Percentiles rank a stretch among this genome's conserved stretches.
Evolutionary conservation across 2,888 invertebrate species (phyloP).

Genomic region (Agriopis marginaria): DNA sequence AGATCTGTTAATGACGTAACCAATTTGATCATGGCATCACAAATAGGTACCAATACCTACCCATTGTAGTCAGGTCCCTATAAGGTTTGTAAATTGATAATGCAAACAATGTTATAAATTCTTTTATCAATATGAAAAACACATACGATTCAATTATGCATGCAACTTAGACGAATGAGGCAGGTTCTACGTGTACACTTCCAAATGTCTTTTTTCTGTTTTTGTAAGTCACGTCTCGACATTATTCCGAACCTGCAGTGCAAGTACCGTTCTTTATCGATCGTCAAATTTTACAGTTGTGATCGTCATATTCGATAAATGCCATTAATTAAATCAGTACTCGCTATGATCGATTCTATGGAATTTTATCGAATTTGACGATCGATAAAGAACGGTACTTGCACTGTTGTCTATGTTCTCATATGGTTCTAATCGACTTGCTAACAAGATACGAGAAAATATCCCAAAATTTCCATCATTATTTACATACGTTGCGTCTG

Average conservation of each 20-base stretch:
- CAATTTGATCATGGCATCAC: not conserved
- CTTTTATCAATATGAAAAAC: not conserved
- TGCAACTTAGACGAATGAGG: not conserved
- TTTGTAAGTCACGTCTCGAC: not conserved
- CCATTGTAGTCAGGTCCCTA: not conserved
- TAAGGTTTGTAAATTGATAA: not conserved
- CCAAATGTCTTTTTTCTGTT: not conserved
- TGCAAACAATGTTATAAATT: not conserved
- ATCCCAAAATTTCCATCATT: constrained; percentile 12
- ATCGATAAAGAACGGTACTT: no score
- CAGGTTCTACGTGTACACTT: not conserved
- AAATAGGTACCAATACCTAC: not conserved
- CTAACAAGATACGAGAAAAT: not conserved
- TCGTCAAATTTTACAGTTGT: no score
- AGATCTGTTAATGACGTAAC: not conserved
- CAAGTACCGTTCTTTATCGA: no score
- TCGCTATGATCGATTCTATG: no score
- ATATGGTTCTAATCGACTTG: constrained; percentile 8
- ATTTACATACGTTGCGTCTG: constrained; percentile 7
- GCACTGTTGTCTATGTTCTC: no score
- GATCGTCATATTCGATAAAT: no score
- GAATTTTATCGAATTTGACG: no score
- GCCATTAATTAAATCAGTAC: no score
- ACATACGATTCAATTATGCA: not conserved
- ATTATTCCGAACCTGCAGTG: not conserved